A percentile compares a stretch with the other conserved stretches of the same genome.
Evolutionary conservation across 2,888 invertebrate genomes (phyloP).

Genomic region (Atrina japonica): DNA sequence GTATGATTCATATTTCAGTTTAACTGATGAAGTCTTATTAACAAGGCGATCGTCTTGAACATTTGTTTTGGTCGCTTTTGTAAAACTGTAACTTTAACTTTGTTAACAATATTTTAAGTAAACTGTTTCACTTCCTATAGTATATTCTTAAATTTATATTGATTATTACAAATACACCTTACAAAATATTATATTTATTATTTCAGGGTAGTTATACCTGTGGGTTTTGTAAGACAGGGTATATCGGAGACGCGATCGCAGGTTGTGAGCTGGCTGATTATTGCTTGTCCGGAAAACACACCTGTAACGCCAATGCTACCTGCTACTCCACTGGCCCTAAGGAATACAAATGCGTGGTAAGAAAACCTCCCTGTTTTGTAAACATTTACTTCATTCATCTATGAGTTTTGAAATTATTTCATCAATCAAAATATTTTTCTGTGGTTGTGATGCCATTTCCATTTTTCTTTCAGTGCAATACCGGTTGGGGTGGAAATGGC

Average conservation of each 20-base stretch:
- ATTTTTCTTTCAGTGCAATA: slow-evolving; percentile 68
- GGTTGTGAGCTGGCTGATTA: slow-evolving; percentile 69
- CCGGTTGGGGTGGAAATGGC: slow-evolving; percentile 73
- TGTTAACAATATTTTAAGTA: no score
- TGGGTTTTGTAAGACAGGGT: slow-evolving; percentile 68
- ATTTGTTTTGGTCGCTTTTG: no score
- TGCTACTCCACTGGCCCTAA: slow-evolving; percentile 67
- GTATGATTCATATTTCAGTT: no score
- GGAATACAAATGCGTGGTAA: slow-evolving; percentile 66
- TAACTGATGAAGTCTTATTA: no score
- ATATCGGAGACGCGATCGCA: slow-evolving; percentile 60
- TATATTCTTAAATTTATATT: no score
- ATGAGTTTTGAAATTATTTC: background rate
- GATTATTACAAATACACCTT: no score
- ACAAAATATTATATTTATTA: slow-evolving; percentile 1
- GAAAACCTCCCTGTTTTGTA: slow-evolving; percentile 8
- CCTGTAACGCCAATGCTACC: slow-evolving; percentile 54
- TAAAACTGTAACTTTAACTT: no score
- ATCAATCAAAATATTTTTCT: background rate
- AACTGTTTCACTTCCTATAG: no score
- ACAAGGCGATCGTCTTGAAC: no score
- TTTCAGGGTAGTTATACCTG: slow-evolving; percentile 71
- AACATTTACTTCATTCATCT: background rate
- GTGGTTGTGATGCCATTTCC: slow-evolving; percentile 2
- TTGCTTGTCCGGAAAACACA: slow-evolving; percentile 61